A percentile compares a stretch with the other conserved stretches of the same genome.
Evolutionary conservation across 2,113 vertebrate genomes (phyloP).

Genomic region (Okapia johnstoni): DNA sequence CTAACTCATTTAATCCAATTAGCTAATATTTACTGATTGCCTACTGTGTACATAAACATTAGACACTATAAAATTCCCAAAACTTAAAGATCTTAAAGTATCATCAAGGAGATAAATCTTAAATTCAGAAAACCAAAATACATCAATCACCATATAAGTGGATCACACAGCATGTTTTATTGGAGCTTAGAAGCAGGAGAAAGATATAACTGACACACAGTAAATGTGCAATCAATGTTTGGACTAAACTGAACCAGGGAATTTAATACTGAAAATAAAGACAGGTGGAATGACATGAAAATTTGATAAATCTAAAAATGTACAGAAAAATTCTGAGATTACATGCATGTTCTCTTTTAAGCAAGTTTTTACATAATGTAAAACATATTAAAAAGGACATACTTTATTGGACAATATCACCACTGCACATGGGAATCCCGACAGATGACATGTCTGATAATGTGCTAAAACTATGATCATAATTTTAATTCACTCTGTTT

Average conservation of each 20-base stretch:
- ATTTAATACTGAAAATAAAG: slow-evolving; percentile 48
- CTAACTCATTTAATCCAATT: not conserved
- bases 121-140: not conserved
- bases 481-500: slow-evolving; percentile 1
- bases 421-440: not conserved
- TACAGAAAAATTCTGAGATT: slow-evolving; percentile 18
- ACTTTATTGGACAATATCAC: not conserved
- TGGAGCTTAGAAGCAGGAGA: not conserved
- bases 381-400: slow-evolving; percentile 10
- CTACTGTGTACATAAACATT: not conserved
- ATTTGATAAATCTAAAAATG: not conserved
- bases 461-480: not conserved
- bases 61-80: not conserved
- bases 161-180: slow-evolving; percentile 22
- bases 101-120: not conserved
- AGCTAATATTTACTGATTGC: not conserved
- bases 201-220: not conserved
- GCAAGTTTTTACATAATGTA: slow-evolving; percentile 20
- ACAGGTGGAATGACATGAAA: not conserved
- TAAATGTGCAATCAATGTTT: not conserved
- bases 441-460: not conserved
- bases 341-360: not conserved
- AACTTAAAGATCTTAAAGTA: not conserved
- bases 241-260: slow-evolving; percentile 30
- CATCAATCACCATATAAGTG: not conserved